Evolutionary conservation across 2,888 invertebrate species (phyloP).

Genomic region (Limnephilus rhombicus): DNA sequence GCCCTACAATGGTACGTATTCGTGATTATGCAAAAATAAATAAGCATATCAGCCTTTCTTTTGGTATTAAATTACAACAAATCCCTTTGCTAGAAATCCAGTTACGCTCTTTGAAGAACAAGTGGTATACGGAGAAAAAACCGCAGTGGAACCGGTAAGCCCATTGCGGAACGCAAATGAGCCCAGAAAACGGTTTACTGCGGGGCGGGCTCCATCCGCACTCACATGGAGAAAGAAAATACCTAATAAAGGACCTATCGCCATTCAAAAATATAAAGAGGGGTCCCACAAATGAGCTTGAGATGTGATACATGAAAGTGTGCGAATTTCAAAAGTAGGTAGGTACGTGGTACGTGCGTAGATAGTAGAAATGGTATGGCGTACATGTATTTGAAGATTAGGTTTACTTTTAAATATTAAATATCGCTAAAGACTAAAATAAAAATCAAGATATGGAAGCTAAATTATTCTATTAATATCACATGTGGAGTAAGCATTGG

Average conservation of each 20-base stretch:
- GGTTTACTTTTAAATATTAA: too few species aligned
- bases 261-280: neutral
- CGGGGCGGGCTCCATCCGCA: neutral
- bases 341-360: too few species aligned
- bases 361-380: too few species aligned
- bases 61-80: neutral
- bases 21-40: neutral
- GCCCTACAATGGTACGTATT: neutral
- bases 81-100: slow-evolving; percentile 52
- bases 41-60: neutral
- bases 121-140: slow-evolving; percentile 49
- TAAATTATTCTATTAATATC: too few species aligned
- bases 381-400: too few species aligned
- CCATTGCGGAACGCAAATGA: slow-evolving; percentile 63
- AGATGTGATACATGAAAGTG: neutral
- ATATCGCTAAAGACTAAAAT: too few species aligned
- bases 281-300: neutral
- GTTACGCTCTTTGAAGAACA: slow-evolving; percentile 51
- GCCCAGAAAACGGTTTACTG: slow-evolving; percentile 62
- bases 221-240: neutral
- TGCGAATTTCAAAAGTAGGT: neutral
- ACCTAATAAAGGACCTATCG: neutral
- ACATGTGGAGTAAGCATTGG: too few species aligned
- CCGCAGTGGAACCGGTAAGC: slow-evolving; percentile 60
- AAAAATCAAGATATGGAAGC: too few species aligned